Percentiles rank a stretch among this genome's conserved stretches.
phyloP scores from a whole-genome alignment of 2,113 vertebrate species.

The Daphoenositta chrysoptera region DNA sequence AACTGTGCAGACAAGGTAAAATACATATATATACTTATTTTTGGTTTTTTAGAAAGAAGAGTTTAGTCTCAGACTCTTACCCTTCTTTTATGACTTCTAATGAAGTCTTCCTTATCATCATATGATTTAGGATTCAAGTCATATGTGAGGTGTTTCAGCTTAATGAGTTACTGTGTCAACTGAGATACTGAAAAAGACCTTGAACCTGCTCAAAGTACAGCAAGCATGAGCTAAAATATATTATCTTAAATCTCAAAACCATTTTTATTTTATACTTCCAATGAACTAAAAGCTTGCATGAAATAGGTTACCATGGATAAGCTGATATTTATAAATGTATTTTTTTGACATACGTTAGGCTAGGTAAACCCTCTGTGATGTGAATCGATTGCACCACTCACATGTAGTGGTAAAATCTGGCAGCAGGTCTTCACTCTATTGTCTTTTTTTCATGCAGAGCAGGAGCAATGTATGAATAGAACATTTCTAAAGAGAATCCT shows the following conservation, averaged over 20 bases:
- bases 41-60: neutral
- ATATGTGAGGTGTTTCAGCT: neutral
- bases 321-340: neutral
- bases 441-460: neutral
- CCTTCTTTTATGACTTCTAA: neutral
- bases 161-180: neutral
- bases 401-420: neutral
- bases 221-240: neutral
- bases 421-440: neutral
- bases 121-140: neutral
- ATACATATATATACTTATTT: neutral
- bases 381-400: rapidly evolving
- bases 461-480: neutral
- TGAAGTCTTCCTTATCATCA: neutral
- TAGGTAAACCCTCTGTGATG: neutral
- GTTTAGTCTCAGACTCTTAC: neutral
- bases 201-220: neutral
- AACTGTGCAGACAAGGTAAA: neutral
- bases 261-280: neutral
- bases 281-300: neutral
- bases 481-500: neutral
- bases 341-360: neutral
- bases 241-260: neutral
- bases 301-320: neutral
- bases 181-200: neutral